phyloP scores from a whole-genome alignment of 1,140 invertebrate genomes.

The Centruroides vittatus region DNA sequence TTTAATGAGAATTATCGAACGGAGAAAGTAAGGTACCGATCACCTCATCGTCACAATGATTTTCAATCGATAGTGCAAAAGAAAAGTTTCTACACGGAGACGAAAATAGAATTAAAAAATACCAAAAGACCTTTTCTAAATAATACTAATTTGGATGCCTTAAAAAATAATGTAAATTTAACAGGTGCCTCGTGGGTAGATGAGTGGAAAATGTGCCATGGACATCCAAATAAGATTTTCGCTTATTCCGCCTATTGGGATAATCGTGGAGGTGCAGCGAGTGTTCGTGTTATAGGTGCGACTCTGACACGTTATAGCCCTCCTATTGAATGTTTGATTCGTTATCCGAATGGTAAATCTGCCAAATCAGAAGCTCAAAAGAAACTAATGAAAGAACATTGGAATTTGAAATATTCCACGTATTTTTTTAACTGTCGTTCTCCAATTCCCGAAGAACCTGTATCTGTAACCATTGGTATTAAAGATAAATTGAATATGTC shows the following conservation, averaged over 20 bases:
- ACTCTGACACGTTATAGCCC: constrained; percentile 67
- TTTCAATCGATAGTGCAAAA: too few species aligned
- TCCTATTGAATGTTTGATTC: constrained; percentile 56
- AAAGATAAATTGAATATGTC: background rate
- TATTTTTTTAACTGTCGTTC: constrained; percentile 65
- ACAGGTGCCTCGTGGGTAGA: too few species aligned
- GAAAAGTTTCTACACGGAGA: too few species aligned
- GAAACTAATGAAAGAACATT: constrained; percentile 75
- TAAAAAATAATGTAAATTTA: too few species aligned
- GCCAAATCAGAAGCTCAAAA: constrained; percentile 24
- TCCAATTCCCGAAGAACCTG: constrained; percentile 9
- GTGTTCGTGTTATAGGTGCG: constrained; percentile 67
- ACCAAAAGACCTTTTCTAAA: too few species aligned
- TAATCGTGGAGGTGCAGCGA: constrained; percentile 28
- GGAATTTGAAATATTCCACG: constrained; percentile 83
- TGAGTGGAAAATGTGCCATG: too few species aligned
- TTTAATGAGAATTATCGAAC: too few species aligned
- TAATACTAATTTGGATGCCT: too few species aligned
- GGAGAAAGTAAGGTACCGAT: too few species aligned
- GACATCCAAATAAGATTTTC: constrained; percentile 50
- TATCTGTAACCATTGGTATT: constrained; percentile 1
- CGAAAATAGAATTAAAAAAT: background rate
- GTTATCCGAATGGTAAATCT: constrained; percentile 38
- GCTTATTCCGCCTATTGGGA: constrained; percentile 83
- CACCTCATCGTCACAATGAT: too few species aligned